Conservation (phyloP, 35 echinoderm and acorn worm genomes). For the Amphiura filiformis region DNA sequence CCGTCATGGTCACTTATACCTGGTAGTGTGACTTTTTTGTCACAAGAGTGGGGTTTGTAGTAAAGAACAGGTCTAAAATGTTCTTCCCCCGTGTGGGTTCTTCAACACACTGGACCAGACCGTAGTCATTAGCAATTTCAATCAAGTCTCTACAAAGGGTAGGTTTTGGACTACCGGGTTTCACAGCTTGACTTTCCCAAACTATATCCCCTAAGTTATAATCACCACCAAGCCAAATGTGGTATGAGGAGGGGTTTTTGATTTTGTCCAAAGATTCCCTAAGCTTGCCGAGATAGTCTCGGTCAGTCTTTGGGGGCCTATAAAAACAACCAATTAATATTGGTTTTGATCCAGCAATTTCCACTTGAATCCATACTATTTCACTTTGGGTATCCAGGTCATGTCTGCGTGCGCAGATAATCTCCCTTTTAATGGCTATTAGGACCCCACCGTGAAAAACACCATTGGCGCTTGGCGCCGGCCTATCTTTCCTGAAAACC, state of each 20-base stretch:
- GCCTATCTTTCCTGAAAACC: neutral
- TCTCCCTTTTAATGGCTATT: neutral
- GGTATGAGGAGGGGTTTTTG: neutral
- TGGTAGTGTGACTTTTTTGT: neutral
- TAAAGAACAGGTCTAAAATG: constrained; percentile 18
- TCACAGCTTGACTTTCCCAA: constrained; percentile 9
- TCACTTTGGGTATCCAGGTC: neutral
- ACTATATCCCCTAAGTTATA: neutral
- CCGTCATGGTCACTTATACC: neutral
- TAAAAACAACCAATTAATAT: constrained; percentile 16
- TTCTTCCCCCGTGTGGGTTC: neutral
- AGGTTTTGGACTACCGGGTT: neutral
- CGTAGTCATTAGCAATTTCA: neutral
- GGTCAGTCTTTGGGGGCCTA: neutral
- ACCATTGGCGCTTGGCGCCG: neutral
- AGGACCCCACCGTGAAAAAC: neutral
- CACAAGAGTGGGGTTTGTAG: neutral
- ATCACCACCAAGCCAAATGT: neutral
- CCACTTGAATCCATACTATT: neutral
- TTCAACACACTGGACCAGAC: neutral
- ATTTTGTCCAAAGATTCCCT: neutral
- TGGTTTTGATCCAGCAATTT: neutral
- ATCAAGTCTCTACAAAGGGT: neutral
- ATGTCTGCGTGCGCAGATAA: neutral
- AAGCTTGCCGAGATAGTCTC: neutral